Conservation (phyloP, 2,113 vertebrate genomes). For the Pristiophorus japonicus region DNA sequence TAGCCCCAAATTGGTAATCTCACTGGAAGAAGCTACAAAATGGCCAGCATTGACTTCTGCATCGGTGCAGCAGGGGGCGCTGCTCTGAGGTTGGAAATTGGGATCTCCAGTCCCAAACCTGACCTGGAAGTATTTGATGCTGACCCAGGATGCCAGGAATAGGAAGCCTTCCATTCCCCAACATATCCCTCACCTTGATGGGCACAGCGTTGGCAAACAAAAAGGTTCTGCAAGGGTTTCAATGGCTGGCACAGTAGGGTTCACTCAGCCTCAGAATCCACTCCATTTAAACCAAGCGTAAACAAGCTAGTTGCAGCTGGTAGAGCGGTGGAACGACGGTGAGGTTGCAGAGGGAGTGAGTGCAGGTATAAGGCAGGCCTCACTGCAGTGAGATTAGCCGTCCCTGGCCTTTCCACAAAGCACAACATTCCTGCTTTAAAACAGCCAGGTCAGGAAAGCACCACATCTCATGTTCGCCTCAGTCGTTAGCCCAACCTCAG, state of each 20-base stretch:
- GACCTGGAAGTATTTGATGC: too few species aligned
- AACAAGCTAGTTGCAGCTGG: not conserved
- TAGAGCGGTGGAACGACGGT: not conserved
- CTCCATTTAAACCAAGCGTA: too few species aligned
- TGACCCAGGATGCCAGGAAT: not conserved
- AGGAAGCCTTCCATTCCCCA: not conserved
- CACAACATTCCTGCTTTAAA: not conserved
- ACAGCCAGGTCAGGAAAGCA: not conserved
- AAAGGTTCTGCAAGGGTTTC: not conserved
- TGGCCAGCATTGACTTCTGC: not conserved
- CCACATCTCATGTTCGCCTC: not conserved
- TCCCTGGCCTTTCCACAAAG: not conserved
- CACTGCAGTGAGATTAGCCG: not conserved
- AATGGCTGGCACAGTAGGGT: too few species aligned
- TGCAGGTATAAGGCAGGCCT: not conserved
- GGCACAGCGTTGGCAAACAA: not conserved
- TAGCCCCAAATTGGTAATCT: not conserved
- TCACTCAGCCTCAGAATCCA: too few species aligned
- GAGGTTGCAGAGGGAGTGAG: not conserved
- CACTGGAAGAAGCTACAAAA: not conserved
- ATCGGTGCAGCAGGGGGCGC: not conserved
- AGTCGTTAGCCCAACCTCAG: too few species aligned
- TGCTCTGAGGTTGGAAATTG: not conserved
- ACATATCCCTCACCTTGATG: not conserved
- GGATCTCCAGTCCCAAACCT: not conserved